phyloP scores from a whole-genome alignment of 1,140 invertebrate genomes.

The Heliconius hewitsoni region DNA sequence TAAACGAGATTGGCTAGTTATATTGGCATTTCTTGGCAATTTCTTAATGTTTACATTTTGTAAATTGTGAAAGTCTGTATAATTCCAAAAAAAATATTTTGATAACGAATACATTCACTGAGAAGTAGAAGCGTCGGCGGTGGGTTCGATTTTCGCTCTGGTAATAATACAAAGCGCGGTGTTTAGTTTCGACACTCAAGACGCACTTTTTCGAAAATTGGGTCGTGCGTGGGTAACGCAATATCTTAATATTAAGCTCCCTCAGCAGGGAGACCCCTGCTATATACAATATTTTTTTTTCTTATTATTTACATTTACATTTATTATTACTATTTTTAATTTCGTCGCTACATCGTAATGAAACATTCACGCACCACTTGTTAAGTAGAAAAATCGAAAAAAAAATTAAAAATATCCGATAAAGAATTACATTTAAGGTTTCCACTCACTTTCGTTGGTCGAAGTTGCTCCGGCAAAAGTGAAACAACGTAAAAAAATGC shows the following conservation, averaged over 20 bases:
- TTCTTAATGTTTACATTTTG: conserved; percentile 19
- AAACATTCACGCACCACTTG: conserved; percentile 7
- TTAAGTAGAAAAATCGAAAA: conserved; percentile 2
- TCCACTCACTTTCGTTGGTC: conserved; percentile 13
- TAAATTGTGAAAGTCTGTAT: conserved; percentile 21
- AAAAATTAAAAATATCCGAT: not conserved
- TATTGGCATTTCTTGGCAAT: conserved; percentile 16
- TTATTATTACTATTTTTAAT: not conserved
- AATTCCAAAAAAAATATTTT: not conserved
- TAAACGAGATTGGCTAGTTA: conserved; percentile 24
- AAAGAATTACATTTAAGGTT: not conserved
- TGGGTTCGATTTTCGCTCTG: no score
- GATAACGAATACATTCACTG: no score
- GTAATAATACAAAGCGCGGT: no score
- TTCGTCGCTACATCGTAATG: not conserved
- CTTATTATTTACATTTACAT: no score
- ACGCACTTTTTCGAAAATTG: no score
- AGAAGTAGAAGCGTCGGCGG: no score
- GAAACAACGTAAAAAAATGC: conserved; percentile 4
- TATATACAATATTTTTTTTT: no score
- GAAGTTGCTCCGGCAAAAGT: conserved; percentile 10
- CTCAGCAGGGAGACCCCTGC: no score
- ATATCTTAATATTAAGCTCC: no score
- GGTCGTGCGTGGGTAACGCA: no score
- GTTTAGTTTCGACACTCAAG: no score